Percentiles rank a stretch among this genome's conserved stretches.
These are phyloP conservation scores for Tiphia femorata DNA, from an alignment of 2,888 invertebrate genomes.

Conservation along the genomic window DNA sequence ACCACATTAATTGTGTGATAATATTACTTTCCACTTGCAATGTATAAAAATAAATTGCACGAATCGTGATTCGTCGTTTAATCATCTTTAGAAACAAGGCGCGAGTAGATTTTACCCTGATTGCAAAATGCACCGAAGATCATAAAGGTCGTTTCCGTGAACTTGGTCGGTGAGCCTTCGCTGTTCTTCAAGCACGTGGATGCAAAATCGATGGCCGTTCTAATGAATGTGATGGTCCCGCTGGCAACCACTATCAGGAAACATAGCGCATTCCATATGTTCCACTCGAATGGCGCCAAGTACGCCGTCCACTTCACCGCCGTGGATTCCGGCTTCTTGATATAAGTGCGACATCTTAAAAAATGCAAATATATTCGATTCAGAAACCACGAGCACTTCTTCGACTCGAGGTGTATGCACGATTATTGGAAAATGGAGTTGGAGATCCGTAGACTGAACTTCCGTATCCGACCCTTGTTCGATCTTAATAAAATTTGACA, in stretches of 20 bases:
- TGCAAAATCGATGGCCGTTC: constrained; percentile 4
- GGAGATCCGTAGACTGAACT: too few species aligned
- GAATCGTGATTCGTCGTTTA: too few species aligned
- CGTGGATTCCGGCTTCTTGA: constrained; percentile 54
- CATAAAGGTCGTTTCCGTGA: constrained; percentile 50
- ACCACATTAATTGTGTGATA: too few species aligned
- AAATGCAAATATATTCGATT: background rate
- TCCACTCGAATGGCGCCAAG: constrained; percentile 55
- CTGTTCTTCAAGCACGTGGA: background rate
- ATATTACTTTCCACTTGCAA: too few species aligned
- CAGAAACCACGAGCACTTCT: background rate
- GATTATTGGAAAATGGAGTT: too few species aligned
- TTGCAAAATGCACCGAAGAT: constrained; percentile 60
- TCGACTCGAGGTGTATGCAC: too few species aligned
- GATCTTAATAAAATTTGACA: too few species aligned
- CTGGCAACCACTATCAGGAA: constrained; percentile 50
- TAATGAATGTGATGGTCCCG: constrained; percentile 45
- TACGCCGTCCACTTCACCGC: constrained; percentile 62
- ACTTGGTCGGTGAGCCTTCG: constrained; percentile 12
- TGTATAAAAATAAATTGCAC: too few species aligned
- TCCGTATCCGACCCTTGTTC: too few species aligned
- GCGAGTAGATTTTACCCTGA: constrained; percentile 62
- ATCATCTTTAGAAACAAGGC: too few species aligned
- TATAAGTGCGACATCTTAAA: constrained; percentile 57
- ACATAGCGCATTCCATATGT: constrained; percentile 56